Evolutionary conservation across 1,140 invertebrate species (phyloP), one percentile per base, ranked within the genome.

Genomic region (Hyles euphorbiae): DNA sequence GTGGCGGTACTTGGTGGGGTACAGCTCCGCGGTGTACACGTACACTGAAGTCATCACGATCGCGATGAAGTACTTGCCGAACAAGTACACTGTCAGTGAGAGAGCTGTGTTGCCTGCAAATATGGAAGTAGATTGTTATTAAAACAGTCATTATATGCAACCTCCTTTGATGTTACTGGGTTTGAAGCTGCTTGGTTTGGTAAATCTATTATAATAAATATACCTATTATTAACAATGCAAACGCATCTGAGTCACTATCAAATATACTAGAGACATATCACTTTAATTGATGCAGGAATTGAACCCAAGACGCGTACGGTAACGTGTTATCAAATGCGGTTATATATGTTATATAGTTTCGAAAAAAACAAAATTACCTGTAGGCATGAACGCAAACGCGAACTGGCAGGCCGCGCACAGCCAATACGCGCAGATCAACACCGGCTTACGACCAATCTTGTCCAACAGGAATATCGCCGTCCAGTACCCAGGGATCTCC

Each of bases 51-150:
- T 91, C 71, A 94, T 93, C 2, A 93, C 91, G 60, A 91, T 88
- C 0, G 93, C 93, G 34, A 94, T 94, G 33, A 91, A 91, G 74
- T 92, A 92, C 85, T 96, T 96, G 3, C 95, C 95, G 0, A 93
- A 72, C 34, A 96, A 84, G 66, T 94, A 95, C 3, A 93, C 56
- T 6, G 88, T 59, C 58, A 93, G 54, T 5, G 88, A 87, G 4
- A 89, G 10, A 44, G 48, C 70, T 4, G 65, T 53, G 10, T 64
- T 59, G 6, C 62, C 78, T 81, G 61, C 1, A 60, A 65, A 60
- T 3, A 40, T 5, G 8, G 8, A 40, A 40, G 8, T 40, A n/a
- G 46, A n/a, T 22, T 22, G 12, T 48, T n/a, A 48, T 11, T 2
- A 48, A n/a, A 22, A 22, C 22, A 22, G 22, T 22, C 22, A 22